Base-by-base conservation (phyloP, 2,797 vertebrate species). In the Phylloscopus collybita region DNA sequence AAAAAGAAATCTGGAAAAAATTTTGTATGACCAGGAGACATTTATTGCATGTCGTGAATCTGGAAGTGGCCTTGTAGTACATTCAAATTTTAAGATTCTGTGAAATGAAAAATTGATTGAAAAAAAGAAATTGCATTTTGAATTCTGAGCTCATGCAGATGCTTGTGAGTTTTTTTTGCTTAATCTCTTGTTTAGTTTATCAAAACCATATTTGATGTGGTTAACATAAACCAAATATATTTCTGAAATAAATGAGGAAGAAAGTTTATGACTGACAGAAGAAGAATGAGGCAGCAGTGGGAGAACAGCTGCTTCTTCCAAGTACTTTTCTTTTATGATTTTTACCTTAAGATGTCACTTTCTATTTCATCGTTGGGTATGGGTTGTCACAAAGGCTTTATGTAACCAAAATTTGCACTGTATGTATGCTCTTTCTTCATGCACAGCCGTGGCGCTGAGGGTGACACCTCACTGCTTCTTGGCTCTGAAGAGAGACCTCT, bases 351-450 rank as follows among this genome's bases (percentile, higher is more conserved):
- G 82, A 57, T 94, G 93, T 93, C 94, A 93, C 57, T 91, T 96
- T 86, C 76, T 86, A 80, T 96, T 93, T 94, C 87, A 73, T 96
- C 10, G 0, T 59, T 90, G 56, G 20, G 9, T 84, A 64, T 51
- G 74, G 53, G 64, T 44, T 96, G 89, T 92, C 91, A 86, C 60
- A 93, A 95, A 91, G 86, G 88, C 67, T 96, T 95, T 95, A 86
- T 93, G 75, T 93, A 96, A 90, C 56, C 64, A 56, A 86, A 90
- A 81, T 60, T 70, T 93, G 54, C 69, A 51, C 69, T 4, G 10
- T 70, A 34, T 87, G 45, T 44, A 12, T 83, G 36, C 45, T 56
- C 15, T 82, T 38, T 86, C 57, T 86, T 86, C 80, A 69, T 1
- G 1, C 19, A 18, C 32, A 75, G 16, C 54, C 56, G 1, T 34